Conservation (phyloP, 1,140 invertebrate genomes). For the Doryteuthis pealeii region DNA sequence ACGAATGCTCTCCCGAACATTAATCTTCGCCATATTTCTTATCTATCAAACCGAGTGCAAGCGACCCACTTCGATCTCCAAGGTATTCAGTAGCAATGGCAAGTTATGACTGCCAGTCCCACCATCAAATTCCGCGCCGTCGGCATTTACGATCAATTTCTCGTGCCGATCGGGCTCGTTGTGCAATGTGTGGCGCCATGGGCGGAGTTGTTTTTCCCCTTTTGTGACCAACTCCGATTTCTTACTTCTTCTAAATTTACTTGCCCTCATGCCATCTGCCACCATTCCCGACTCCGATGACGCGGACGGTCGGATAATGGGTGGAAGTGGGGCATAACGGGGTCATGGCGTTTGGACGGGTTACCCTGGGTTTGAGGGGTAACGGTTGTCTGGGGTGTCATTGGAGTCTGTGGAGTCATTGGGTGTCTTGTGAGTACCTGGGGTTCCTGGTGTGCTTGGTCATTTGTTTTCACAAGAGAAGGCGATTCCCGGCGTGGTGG, state of each 20-base stretch:
- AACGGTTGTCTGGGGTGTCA: not conserved
- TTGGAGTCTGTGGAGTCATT: too few relatives aligned
- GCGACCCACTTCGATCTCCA: not conserved
- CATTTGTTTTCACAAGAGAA: slow-evolving; percentile 5
- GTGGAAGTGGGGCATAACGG: not conserved
- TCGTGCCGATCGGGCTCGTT: too few relatives aligned
- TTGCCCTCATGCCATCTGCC: too few relatives aligned
- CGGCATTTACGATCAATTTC: too few relatives aligned
- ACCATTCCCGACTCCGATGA: not conserved
- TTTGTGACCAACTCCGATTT: too few relatives aligned
- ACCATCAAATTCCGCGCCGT: too few relatives aligned
- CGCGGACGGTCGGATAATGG: not conserved
- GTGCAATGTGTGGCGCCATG: too few relatives aligned
- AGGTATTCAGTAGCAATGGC: not conserved
- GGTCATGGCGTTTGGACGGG: not conserved
- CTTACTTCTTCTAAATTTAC: too few relatives aligned
- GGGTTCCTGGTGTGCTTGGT: too few relatives aligned
- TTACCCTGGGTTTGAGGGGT: not conserved
- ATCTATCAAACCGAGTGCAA: not conserved
- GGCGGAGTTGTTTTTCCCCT: too few relatives aligned
- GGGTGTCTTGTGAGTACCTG: not conserved
- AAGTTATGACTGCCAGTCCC: too few relatives aligned
- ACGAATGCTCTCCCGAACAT: slow-evolving; percentile 4
- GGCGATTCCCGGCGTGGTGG: not conserved
- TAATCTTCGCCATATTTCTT: not conserved